Evolutionary conservation across 2,113 vertebrate genomes (phyloP).

Genomic region (Zapus hudsonius): DNA sequence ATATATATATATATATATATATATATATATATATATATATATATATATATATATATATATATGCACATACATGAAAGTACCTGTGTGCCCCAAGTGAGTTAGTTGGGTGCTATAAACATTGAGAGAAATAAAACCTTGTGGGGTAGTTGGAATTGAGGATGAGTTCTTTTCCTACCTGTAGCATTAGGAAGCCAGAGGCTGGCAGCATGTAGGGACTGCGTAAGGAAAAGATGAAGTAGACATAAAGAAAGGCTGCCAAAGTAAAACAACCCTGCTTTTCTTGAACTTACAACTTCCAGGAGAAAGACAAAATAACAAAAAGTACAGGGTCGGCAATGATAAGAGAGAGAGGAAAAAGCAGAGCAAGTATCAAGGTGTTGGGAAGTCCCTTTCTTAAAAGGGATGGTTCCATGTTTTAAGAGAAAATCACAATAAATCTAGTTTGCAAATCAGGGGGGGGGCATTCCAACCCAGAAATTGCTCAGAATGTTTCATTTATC

Average conservation of each 20-base stretch:
- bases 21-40: too few relatives aligned
- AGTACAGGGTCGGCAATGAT: fast-evolving
- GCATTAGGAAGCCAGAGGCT: fast-evolving
- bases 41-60: too few relatives aligned
- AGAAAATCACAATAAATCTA: neutral
- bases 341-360: neutral
- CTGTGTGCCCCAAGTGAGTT: too few relatives aligned
- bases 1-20: too few relatives aligned
- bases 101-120: neutral
- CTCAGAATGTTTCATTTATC: neutral
- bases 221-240: fast-evolving
- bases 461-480: neutral
- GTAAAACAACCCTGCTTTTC: neutral
- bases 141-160: fast-evolving
- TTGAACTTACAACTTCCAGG: neutral
- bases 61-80: neutral
- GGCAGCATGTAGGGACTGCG: fast-evolving
- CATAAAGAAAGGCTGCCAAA: neutral
- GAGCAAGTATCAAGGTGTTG: fast-evolving
- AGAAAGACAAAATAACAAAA: neutral
- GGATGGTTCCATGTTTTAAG: neutral
- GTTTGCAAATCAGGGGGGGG: neutral
- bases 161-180: neutral
- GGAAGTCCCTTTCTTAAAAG: neutral
- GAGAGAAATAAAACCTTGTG: neutral